A percentile compares a stretch with the other conserved stretches of the same genome.
Conservation (phyloP, 2,888 invertebrate species). For the Tenthredo notha region DNA sequence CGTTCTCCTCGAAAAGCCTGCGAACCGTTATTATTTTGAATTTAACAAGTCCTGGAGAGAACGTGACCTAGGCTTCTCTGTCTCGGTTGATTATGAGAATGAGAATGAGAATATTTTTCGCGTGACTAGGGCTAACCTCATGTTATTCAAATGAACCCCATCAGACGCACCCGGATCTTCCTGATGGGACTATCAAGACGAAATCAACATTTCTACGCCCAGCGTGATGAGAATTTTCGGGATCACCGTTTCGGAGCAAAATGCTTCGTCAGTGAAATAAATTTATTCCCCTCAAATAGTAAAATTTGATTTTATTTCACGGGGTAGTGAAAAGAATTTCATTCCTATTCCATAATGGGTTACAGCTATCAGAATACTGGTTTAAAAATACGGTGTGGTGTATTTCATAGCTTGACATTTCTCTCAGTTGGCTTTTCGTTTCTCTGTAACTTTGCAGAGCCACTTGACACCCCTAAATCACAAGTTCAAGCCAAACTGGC, state of each 20-base stretch:
- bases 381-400: not conserved
- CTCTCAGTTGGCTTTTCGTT: slow-evolving; percentile 5
- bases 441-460: slow-evolving; percentile 2
- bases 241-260: slow-evolving; percentile 14
- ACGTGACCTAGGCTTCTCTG: not conserved
- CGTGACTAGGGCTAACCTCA: slow-evolving; percentile 22
- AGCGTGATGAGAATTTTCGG: slow-evolving; percentile 20
- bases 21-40: slow-evolving; percentile 63
- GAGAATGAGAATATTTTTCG: slow-evolving; percentile 31
- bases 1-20: slow-evolving; percentile 93
- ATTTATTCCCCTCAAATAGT: not conserved
- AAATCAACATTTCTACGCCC: slow-evolving; percentile 38
- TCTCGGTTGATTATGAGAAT: not conserved
- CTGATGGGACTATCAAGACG: slow-evolving; percentile 31
- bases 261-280: slow-evolving; percentile 4
- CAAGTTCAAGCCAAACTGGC: not conserved
- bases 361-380: not conserved
- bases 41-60: slow-evolving; percentile 2
- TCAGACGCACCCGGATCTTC: slow-evolving; percentile 11
- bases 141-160: slow-evolving; percentile 48
- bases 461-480: slow-evolving; percentile 40
- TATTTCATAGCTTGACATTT: not conserved
- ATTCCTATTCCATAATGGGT: not conserved
- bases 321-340: not conserved
- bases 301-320: not conserved